Evolutionary conservation across 2,888 invertebrate genomes (phyloP), one percentile per base, ranked within the genome.

Genomic region (Drosophila ustulata): DNA sequence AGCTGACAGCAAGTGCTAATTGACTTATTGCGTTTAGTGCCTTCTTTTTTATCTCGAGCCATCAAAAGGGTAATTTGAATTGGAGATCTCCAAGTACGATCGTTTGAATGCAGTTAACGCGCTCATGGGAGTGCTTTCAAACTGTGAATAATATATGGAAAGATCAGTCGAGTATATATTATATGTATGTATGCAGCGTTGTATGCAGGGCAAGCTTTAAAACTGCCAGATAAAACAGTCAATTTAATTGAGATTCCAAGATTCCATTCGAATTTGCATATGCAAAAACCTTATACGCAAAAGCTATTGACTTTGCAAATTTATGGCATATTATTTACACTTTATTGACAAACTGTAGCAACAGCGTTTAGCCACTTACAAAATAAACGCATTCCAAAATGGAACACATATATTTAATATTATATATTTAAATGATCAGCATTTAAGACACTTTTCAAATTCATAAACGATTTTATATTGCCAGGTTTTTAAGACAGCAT

Each of bases 11-110:
- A 55, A 57, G 49, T 58, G 63, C 32, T 50, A 53, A 49, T 72
- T 66, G 61, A 56, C 41, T 51, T 53, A 67, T 63, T 63, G 55
- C 34, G 39, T 46, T 43, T 34, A 46, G 46, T 47, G 32, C 37
- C 45, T 34, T 46, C 18, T 25, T 34, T 34, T 37, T 56, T 61
- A 61, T 61, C 51, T 18, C 25, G 9, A 9, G 1, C 28, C 2
- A 45, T 47, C 23, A 62, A 63, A 47, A 39, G 55, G 30, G 43
- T 45, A 45, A 56, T 45, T 56, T 56, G 32, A 56, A 34, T 45
- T 25, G 28, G 8, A 28, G 52, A 26, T 11, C 37, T 37, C 7
- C 28, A 3, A 41, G 41, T 5, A n/a, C 37, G 32, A 37, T 4
- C 37, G 32, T 7, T 5, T 9, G 9, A 39, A 52, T 39, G 47